These are phyloP conservation scores for Chloroclysta siterata DNA, from an alignment of 2,888 invertebrate species.

Conservation along the genomic window DNA sequence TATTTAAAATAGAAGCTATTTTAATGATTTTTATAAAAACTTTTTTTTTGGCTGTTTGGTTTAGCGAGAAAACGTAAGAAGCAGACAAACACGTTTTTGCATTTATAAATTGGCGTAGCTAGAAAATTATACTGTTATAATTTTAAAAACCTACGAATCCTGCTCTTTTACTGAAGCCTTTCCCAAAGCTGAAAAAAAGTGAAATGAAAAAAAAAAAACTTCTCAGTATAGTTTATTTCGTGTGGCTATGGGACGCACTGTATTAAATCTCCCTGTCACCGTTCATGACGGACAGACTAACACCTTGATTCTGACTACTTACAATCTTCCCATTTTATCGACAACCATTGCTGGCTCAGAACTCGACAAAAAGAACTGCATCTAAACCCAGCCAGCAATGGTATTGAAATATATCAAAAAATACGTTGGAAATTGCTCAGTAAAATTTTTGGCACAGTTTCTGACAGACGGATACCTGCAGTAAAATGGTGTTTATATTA, in stretches of 20 bases:
- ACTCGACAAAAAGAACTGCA: neutral
- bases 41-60: too few species aligned
- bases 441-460: constrained; percentile 34
- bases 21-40: too few species aligned
- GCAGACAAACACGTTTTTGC: too few species aligned
- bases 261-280: constrained; percentile 22
- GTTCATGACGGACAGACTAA: constrained; percentile 34
- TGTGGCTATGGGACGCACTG: neutral
- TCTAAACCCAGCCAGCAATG: constrained; percentile 16
- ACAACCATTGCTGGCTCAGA: constrained; percentile 11
- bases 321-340: neutral
- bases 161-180: too few species aligned
- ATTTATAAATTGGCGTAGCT: too few species aligned
- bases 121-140: too few species aligned
- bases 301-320: constrained; percentile 16
- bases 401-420: neutral
- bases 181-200: too few species aligned
- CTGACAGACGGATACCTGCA: constrained; percentile 34
- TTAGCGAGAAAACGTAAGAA: too few species aligned
- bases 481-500: neutral
- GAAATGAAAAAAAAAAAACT: too few species aligned
- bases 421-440: neutral
- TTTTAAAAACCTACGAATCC: too few species aligned
- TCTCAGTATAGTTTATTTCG: neutral
- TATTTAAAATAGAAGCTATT: too few species aligned